Base-by-base conservation (phyloP, 2,113 vertebrate species). In the Galbula dea region DNA sequence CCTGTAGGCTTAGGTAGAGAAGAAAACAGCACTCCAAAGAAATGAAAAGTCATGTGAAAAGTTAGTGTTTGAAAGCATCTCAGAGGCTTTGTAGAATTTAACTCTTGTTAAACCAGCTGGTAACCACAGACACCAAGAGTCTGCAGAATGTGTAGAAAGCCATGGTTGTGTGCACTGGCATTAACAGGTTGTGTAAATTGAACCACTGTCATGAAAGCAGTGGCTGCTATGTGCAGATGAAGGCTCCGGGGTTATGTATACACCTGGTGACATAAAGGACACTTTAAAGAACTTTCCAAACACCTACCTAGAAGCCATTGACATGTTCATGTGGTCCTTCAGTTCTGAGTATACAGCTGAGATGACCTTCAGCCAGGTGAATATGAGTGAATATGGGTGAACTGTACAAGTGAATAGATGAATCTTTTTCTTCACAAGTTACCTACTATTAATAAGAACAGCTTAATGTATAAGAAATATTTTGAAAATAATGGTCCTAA, bases 261-360 rank as follows among this genome's bases (percentile, higher is more conserved):
- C 41, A 69, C 7, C 8, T 61, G 36, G 13, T 36, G 22, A 77
- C 36, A 45, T 30, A 69, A 68, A 66, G 30, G 12, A 52, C 22
- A 10, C 32, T 57, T 63, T 6, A 26, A 80, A 73, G 34, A 62
- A 24, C 20, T 74, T 83, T 30, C 7, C 55, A 62, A 6, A 55
- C 6, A 34, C n/a, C 27, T 68, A 0, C 23, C 6, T 61, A 37
- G 59, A 77, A 86, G 24, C 21, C 55, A 27, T 32, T 59, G 18
- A 7, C 18, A 4, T 52, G 9, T 58, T 63, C 39, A 17, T 0
- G 0, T 67, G 4, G 29, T 65, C 29, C 7, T 75, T 43, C 29
- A 6, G 22, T 85, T 92, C 39, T 36, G 49, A 61, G 4, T n/a
- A 5, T 57, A 20, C 15, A 49, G 36, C 49, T 77, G 45, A 69